Percentiles rank a stretch among this genome's conserved stretches.
phyloP scores from a whole-genome alignment of 2,888 invertebrate genomes.

The Caenorhabditis angaria region DNA sequence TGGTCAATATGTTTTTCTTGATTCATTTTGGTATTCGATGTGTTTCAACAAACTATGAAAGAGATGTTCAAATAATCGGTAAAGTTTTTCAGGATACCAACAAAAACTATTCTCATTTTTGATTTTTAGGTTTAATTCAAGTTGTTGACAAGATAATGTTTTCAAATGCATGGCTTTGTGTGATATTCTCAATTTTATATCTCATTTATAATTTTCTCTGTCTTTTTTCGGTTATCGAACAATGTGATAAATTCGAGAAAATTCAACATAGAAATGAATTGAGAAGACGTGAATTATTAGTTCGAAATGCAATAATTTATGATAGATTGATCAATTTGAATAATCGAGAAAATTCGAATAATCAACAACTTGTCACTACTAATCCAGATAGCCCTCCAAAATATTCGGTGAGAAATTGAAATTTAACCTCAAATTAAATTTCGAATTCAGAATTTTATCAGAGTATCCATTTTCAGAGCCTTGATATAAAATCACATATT shows the following conservation, averaged over 20 bases:
- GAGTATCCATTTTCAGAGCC: slow-evolving; percentile 21
- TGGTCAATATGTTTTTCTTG: slow-evolving; percentile 5
- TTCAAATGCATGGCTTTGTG: not conserved
- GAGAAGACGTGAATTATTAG: slow-evolving; percentile 13
- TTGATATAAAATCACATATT: not conserved
- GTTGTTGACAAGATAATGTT: not conserved
- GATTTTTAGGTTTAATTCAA: not conserved
- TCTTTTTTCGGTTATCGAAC: slow-evolving; percentile 10
- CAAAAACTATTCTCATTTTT: too few species aligned
- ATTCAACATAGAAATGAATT: slow-evolving; percentile 3
- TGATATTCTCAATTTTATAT: not conserved
- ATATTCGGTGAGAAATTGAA: slow-evolving; percentile 20
- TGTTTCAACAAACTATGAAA: too few species aligned
- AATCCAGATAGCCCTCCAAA: slow-evolving; percentile 36
- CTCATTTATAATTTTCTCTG: slow-evolving; percentile 23
- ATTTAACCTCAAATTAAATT: not conserved
- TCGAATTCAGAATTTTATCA: too few species aligned
- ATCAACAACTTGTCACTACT: slow-evolving; percentile 8
- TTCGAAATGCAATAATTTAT: slow-evolving; percentile 23
- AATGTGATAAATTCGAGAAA: slow-evolving; percentile 20
- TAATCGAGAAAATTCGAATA: not conserved
- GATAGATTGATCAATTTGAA: slow-evolving; percentile 17
- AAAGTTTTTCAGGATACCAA: too few species aligned
- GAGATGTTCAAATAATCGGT: too few species aligned
- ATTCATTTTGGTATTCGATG: too few species aligned